Evolutionary conservation across 2,888 invertebrate genomes (phyloP), one percentile per base, ranked within the genome.

Genomic region (Pyrochroa serraticornis): DNA sequence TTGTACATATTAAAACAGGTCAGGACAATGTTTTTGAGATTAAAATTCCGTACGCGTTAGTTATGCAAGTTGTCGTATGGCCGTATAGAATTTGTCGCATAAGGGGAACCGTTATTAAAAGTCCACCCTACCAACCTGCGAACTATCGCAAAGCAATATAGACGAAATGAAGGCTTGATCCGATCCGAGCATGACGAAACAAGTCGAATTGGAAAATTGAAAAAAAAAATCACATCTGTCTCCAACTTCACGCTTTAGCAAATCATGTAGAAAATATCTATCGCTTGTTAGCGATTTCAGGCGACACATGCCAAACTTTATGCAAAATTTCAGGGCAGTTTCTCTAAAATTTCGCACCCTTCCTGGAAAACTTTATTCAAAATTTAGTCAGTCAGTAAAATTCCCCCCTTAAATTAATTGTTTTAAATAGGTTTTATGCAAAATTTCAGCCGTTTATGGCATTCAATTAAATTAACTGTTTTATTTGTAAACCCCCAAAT

Each of bases 31-130:
- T 71, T 71, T 70, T 68, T 66, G 66, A 73, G 69, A 73, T 73
- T 73, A 70, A 67, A 73, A 73, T 73, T 71, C 71, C 70, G 64
- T 70, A 66, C 70, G 62, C 65, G 67, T 70, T 69, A 67, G 65
- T 62, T 65, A 70, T 68, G 66, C 66, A 62, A 70, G 64, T 70
- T 68, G 66, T 70, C 68, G 63, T 64, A 54, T 58, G 49, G 65
- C 63, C 69, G 66, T 68, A 63, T 57, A 66, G 57, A 70, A 71
- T 70, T n/a, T 58, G 62, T 59, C 57, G 53, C 50, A 13, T 51
- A 48, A 59, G 55, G 64, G 69, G 71, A n/a, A 69, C 54, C 61
- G 62, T 64, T 66, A 69, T 69, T 70, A 68, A 71, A 70, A 70
- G 58, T 62, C 62, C 65, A 67, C 71, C 71, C 69, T 60, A 60